These are phyloP conservation scores for Campaea margaritaria DNA, from an alignment of 2,888 invertebrate genomes.

Conservation along the genomic window DNA sequence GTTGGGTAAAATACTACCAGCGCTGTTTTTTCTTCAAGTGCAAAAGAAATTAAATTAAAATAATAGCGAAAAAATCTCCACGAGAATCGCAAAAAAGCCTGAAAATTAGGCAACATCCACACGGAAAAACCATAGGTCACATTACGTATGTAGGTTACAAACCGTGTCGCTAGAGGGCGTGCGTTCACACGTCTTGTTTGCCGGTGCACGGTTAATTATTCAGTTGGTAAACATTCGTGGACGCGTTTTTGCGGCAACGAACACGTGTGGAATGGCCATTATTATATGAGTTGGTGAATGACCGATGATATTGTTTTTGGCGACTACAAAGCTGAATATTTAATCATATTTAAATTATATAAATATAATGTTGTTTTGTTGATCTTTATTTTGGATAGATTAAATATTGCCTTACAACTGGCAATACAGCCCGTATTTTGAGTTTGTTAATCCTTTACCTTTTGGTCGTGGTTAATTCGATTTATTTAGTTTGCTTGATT, in stretches of 20 bases:
- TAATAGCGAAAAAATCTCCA: background rate
- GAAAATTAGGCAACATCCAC: constrained; percentile 14
- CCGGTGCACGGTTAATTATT: constrained; percentile 65
- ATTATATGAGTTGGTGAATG: constrained; percentile 22
- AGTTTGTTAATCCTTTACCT: no score
- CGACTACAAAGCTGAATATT: no score
- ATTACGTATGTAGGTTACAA: constrained; percentile 49
- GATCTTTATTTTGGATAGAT: no score
- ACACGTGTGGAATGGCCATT: constrained; percentile 47
- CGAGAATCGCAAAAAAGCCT: background rate
- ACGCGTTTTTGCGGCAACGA: constrained; percentile 57
- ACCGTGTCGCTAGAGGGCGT: constrained; percentile 49
- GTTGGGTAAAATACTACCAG: no score
- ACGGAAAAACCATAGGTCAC: constrained; percentile 23
- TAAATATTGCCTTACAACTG: no score
- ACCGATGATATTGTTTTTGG: constrained; percentile 25
- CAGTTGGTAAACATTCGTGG: constrained; percentile 62
- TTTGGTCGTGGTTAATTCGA: no score
- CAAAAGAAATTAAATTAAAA: background rate
- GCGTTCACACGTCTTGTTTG: constrained; percentile 71
- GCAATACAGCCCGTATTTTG: no score
- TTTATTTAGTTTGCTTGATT: no score
- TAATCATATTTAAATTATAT: no score
- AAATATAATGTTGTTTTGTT: no score
- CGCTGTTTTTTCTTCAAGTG: no score